Conservation (phyloP, 1,140 invertebrate species). For the Heliconius himera region DNA sequence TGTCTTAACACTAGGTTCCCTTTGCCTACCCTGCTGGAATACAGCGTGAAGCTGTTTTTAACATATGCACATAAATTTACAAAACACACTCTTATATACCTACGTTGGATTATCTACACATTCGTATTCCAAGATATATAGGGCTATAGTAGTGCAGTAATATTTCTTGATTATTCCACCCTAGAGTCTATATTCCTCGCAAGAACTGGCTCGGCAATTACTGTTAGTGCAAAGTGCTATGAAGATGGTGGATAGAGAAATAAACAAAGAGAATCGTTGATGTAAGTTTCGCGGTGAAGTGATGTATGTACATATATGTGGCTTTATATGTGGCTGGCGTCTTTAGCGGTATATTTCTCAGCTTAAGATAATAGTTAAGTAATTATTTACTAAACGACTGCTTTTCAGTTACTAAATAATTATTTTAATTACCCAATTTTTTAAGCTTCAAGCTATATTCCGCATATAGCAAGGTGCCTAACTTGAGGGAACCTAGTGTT, state of each 20-base stretch:
- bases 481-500: too few species aligned
- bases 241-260: slow-evolving; percentile 32
- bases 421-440: too few species aligned
- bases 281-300: slow-evolving; percentile 7
- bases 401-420: too few species aligned
- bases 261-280: slow-evolving; percentile 27
- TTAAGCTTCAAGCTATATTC: too few species aligned
- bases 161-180: slow-evolving; percentile 35
- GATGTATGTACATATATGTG: neutral
- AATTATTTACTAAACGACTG: neutral
- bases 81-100: neutral
- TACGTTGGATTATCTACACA: neutral
- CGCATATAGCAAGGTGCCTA: too few species aligned
- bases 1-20: too few species aligned
- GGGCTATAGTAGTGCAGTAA: slow-evolving; percentile 10
- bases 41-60: too few species aligned
- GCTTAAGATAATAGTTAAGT: neutral
- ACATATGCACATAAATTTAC: neutral
- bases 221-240: slow-evolving; percentile 37
- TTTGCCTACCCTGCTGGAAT: too few species aligned
- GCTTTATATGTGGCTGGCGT: neutral
- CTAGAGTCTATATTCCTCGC: slow-evolving; percentile 24
- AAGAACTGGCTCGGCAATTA: slow-evolving; percentile 31
- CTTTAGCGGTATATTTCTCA: neutral
- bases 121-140: neutral